Conservation (phyloP, 2,113 vertebrate species). For the Onychorhynchus coronatus region DNA sequence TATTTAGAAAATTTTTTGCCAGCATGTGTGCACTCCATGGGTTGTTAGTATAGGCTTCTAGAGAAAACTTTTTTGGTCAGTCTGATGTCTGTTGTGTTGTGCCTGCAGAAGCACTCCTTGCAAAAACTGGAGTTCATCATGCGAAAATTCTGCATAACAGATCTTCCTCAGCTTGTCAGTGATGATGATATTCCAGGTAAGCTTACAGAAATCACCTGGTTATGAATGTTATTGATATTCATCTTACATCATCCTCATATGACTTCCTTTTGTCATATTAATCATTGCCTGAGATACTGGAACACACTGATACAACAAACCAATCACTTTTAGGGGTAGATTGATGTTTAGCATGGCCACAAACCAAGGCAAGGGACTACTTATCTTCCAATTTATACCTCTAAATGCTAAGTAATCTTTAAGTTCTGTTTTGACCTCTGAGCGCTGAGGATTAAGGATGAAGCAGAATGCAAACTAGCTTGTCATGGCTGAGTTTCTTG, state of each 20-base stretch:
- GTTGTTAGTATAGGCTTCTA: neutral
- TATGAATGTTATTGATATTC: neutral
- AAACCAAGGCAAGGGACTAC: neutral
- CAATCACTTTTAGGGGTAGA: neutral
- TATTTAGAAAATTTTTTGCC: neutral
- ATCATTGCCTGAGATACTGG: neutral
- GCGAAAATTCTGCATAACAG: neutral
- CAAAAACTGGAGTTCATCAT: accelerated
- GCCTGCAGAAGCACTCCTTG: neutral
- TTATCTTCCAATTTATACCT: neutral
- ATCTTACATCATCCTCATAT: neutral
- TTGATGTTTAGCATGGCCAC: neutral
- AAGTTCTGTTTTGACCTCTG: neutral
- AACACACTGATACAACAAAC: neutral
- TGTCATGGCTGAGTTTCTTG: neutral
- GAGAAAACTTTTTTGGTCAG: neutral
- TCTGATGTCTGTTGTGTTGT: neutral
- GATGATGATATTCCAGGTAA: neutral
- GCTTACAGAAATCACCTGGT: neutral
- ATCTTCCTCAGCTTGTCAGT: neutral
- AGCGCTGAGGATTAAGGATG: neutral
- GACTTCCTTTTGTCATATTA: neutral
- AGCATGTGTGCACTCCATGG: accelerated
- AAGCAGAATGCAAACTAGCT: neutral
- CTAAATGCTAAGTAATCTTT: neutral